phyloP scores from a whole-genome alignment of 2,113 vertebrate species.

The Seriola rivoliana region DNA sequence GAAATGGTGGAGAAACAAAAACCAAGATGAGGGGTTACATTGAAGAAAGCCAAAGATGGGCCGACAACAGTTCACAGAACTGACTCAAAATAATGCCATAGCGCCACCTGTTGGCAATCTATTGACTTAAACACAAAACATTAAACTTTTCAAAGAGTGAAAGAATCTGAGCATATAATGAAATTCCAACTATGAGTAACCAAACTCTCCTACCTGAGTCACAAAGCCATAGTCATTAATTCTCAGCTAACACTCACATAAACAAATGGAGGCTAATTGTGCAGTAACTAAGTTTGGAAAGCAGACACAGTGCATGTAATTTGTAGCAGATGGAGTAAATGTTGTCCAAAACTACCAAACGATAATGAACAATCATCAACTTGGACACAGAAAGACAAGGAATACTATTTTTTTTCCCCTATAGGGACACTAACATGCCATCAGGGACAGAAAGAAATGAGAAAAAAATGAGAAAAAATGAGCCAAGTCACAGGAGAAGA shows the following conservation, averaged over 20 bases:
- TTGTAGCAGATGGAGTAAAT: conserved; percentile 37
- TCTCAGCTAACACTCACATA: conserved; percentile 17
- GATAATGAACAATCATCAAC: conserved; percentile 14
- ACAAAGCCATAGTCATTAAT: conserved; percentile 45
- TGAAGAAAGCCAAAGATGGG: neutral
- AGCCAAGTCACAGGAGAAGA: conserved; percentile 1
- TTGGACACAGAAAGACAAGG: neutral
- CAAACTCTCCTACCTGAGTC: conserved; percentile 20
- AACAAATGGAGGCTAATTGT: conserved; percentile 40
- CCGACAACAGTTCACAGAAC: neutral
- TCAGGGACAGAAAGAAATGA: neutral
- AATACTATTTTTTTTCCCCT: neutral
- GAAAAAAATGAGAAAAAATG: neutral
- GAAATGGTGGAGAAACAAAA: conserved; percentile 5
- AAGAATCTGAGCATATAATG: conserved; percentile 14
- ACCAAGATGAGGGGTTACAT: neutral
- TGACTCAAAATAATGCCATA: conserved; percentile 28
- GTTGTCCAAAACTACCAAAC: neutral
- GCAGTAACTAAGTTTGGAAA: conserved; percentile 9
- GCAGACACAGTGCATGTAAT: neutral
- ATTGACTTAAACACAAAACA: neutral
- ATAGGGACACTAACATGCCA: neutral
- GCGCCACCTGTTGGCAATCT: conserved; percentile 61
- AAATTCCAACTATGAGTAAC: conserved; percentile 17
- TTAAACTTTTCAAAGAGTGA: conserved; percentile 6